phyloP scores from a whole-genome alignment of 2,797 vertebrate genomes.

The Xerus rutilus region DNA sequence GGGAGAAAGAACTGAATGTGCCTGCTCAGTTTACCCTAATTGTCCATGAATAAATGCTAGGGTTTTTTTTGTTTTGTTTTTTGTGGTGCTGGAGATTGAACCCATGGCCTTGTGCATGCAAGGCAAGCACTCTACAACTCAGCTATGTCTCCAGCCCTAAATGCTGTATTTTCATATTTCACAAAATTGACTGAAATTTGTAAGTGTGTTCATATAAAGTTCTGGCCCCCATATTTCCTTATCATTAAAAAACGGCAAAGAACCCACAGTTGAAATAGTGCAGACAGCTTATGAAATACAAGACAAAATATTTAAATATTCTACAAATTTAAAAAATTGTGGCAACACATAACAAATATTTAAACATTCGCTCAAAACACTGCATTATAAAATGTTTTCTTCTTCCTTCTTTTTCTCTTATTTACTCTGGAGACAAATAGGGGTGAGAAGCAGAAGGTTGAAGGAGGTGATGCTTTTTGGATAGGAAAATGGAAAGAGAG shows the following conservation, averaged over 20 bases:
- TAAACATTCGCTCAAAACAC: slow-evolving; percentile 41
- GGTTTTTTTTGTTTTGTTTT: too few species aligned
- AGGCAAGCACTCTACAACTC: too few species aligned
- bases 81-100: too few species aligned
- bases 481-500: background rate
- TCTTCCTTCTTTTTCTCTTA: background rate
- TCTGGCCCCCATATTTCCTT: background rate
- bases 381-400: slow-evolving; percentile 31
- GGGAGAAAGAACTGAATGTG: background rate
- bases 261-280: slow-evolving; percentile 8
- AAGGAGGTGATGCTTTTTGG: background rate
- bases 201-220: background rate
- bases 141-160: too few species aligned
- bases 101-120: too few species aligned
- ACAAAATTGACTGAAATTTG: background rate
- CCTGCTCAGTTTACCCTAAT: background rate
- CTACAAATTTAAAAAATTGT: slow-evolving; percentile 27
- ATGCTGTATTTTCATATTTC: background rate
- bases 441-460: slow-evolving; percentile 12
- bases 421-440: background rate
- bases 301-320: slow-evolving; percentile 23
- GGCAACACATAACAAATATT: slow-evolving; percentile 27
- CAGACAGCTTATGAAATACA: background rate
- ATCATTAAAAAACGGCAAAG: slow-evolving; percentile 45
- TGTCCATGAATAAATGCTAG: background rate